These are phyloP conservation scores for Phacellophora camtschatica DNA, from an alignment of 30 jellyfish, hydroid and myxozoan species.

Conservation along the genomic window DNA sequence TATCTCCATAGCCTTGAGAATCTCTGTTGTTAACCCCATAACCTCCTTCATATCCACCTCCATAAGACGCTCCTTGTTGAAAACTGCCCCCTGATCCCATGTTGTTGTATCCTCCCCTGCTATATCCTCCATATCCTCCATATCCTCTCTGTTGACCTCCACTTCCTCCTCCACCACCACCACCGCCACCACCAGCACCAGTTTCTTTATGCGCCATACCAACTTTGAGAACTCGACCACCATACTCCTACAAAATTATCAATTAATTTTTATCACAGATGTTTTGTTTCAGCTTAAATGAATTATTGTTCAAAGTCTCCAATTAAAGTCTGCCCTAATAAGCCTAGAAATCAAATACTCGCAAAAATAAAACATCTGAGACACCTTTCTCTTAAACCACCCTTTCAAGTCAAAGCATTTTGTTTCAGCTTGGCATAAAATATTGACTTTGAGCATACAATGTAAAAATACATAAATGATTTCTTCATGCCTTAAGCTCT, in stretches of 20 bases:
- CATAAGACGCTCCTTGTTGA: background rate
- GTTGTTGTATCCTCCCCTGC: background rate
- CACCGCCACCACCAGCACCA: background rate
- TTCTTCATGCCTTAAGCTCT: no score
- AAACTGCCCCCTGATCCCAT: background rate
- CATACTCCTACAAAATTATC: conserved; percentile 38
- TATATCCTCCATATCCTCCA: background rate
- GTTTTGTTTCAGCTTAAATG: background rate
- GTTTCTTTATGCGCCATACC: conserved; percentile 58
- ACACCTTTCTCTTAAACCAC: no score
- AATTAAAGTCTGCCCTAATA: no score
- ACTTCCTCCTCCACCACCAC: background rate
- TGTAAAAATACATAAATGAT: no score
- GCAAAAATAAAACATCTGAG: no score
- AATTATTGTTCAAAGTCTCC: no score
- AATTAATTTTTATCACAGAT: no score
- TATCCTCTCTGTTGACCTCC: background rate
- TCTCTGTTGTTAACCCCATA: background rate
- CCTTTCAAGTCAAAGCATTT: no score
- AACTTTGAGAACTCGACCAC: conserved; percentile 44
- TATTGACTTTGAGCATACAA: no score
- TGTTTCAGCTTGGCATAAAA: no score
- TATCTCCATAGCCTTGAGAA: conserved; percentile 1
- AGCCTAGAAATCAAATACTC: no score
- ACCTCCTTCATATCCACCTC: background rate